Conservation (phyloP, 2,797 vertebrate genomes). For the Anniella stebbinsi region DNA sequence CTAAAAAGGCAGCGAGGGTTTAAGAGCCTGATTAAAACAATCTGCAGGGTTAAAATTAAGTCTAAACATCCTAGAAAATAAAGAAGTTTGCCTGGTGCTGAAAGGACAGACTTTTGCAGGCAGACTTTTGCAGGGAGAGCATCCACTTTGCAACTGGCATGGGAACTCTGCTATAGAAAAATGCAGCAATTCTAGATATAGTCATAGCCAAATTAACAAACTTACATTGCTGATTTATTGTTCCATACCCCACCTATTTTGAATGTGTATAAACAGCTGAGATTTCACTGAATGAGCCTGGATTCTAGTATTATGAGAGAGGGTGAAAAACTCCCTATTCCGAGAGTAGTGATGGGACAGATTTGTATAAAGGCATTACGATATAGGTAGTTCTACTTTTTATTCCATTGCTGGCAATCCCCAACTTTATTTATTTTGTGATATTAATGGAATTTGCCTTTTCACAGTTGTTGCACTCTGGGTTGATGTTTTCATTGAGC, state of each 20-base stretch:
- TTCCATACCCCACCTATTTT: slow-evolving; percentile 59
- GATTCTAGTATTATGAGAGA: too few relatives aligned
- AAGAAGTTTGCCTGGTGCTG: not conserved
- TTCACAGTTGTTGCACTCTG: too few relatives aligned
- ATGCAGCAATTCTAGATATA: not conserved
- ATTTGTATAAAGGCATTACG: too few relatives aligned
- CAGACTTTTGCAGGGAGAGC: not conserved
- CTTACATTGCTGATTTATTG: slow-evolving; percentile 61
- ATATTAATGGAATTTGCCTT: too few relatives aligned
- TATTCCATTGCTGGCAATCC: slow-evolving; percentile 48
- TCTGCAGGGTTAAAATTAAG: not conserved
- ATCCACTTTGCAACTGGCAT: not conserved
- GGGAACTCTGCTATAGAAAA: not conserved
- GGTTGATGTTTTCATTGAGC: too few relatives aligned
- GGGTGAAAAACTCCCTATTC: too few relatives aligned
- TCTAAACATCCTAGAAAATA: not conserved
- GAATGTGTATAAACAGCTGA: slow-evolving; percentile 46
- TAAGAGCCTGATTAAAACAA: not conserved
- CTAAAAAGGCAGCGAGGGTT: not conserved
- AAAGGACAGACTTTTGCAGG: not conserved
- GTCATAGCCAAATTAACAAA: not conserved
- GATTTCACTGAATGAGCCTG: too few relatives aligned
- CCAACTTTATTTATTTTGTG: slow-evolving; percentile 32
- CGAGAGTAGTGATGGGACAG: too few relatives aligned
- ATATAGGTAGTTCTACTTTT: slow-evolving; percentile 35